Base-by-base conservation (phyloP, 1,140 invertebrate genomes). In the Leptinotarsa defecta region DNA sequence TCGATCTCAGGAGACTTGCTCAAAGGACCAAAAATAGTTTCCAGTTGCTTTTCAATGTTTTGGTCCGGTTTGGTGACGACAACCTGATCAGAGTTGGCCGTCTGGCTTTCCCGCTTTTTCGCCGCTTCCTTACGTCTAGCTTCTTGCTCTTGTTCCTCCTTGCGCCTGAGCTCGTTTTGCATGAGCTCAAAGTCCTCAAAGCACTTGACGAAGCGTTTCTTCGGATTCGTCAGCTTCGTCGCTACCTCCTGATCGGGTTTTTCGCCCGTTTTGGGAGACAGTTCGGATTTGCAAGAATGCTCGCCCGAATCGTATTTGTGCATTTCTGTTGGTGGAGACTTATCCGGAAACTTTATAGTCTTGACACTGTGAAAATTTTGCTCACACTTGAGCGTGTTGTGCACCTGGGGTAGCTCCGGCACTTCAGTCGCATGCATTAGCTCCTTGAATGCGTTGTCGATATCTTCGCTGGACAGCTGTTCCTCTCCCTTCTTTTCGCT, bases 361-460 rank as follows among this genome's bases (percentile, higher is more conserved):
- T 80, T 82, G 77, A 72, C 77, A 74, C 79, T 73, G 74, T 80
- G 78, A 82, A 82, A 81, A 81, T 83, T 83, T 81, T 83, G 81
- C 67, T 80, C 80, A 49, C 68, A 76, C 79, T 83, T 86, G 19
- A 78, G 48, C 20, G 61, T 74, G 22, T 79, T 74, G 1, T 79
- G 77, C 27, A 84, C 63, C 27, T 81, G 79, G 3, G 89, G 89
- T 57, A 91, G 74, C 68, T 87, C 84, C 13, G 90, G 89, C 3
- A 90, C 85, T 70, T 84, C 84, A 4, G 89, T 90, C 80, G 88
- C 87, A 74, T 88, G 88, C 62, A 91, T 84, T 61, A 91, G 76
- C 76, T 87, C 87, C 19, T 88, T 86, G 64, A 90, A 88, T 78
- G 89, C 88, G 77, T 84, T 82, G 15, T 88, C 87, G 48, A 89